Evolutionary conservation across 2,113 vertebrate species (phyloP).

Genomic region (Camelus dromedarius): DNA sequence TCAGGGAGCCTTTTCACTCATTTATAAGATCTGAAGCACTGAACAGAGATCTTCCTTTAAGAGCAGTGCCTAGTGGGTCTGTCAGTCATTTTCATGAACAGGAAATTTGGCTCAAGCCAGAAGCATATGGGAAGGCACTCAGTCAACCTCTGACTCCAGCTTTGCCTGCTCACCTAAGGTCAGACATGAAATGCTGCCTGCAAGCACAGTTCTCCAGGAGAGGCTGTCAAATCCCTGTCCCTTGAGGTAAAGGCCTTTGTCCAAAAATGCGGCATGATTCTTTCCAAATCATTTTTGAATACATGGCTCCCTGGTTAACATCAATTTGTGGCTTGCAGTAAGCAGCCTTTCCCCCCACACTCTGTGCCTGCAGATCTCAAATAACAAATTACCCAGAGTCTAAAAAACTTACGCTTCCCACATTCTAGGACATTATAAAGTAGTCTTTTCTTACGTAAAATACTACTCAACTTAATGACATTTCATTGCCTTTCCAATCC

Average conservation of each 20-base stretch:
- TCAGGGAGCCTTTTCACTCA: constrained; percentile 6
- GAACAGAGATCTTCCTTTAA: neutral
- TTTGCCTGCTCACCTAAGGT: constrained; percentile 12
- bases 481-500: neutral
- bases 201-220: neutral
- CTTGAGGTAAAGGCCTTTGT: neutral
- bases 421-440: neutral
- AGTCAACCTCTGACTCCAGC: neutral
- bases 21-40: neutral
- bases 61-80: neutral
- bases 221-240: constrained; percentile 25
- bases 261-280: constrained; percentile 52
- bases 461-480: neutral
- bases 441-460: constrained; percentile 18
- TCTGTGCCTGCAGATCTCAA: neutral
- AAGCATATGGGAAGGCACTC: neutral
- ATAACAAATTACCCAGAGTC: neutral
- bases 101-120: neutral
- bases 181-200: neutral
- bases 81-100: constrained; percentile 38
- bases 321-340: constrained; percentile 38
- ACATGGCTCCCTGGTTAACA: constrained; percentile 41
- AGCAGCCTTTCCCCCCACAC: neutral
- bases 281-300: constrained; percentile 57
- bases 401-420: neutral